Evolutionary conservation across 1,140 invertebrate species (phyloP).

Genomic region (Contarinia nasturtii): DNA sequence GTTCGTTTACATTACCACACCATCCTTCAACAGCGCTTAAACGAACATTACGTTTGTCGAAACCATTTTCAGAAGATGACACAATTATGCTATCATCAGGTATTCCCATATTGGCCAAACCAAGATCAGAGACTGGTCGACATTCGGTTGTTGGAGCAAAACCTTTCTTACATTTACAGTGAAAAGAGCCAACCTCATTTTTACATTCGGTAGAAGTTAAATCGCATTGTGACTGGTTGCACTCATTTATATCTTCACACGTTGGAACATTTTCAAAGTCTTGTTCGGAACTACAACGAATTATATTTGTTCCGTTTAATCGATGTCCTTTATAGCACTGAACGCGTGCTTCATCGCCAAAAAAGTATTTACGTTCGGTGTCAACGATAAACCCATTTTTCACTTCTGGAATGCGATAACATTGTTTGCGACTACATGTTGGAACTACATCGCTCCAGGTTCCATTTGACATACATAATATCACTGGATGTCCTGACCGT

Average conservation of each 20-base stretch:
- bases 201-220: conserved; percentile 77
- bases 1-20: conserved; percentile 71
- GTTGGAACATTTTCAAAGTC: conserved; percentile 65
- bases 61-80: conserved; percentile 62
- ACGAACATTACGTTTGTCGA: conserved; percentile 59
- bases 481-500: conserved; percentile 67
- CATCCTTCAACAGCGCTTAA: conserved; percentile 58
- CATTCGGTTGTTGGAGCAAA: conserved; percentile 78
- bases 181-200: conserved; percentile 79
- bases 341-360: conserved; percentile 77
- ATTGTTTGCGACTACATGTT: conserved; percentile 66
- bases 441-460: conserved; percentile 89
- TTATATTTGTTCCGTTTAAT: conserved; percentile 64
- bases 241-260: conserved; percentile 90
- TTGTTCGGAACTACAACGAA: conserved; percentile 73
- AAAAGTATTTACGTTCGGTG: conserved; percentile 52
- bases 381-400: conserved; percentile 72
- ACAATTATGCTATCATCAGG: conserved; percentile 76
- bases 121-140: conserved; percentile 70
- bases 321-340: conserved; percentile 83
- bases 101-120: conserved; percentile 72
- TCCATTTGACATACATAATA: conserved; percentile 90
- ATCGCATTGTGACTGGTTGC: conserved; percentile 73
- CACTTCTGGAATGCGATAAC: conserved; percentile 63
- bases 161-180: conserved; percentile 71